These are phyloP conservation scores for Anser brachyrhynchus DNA, from an alignment of 2,113 vertebrate species.

Conservation along the genomic window DNA sequence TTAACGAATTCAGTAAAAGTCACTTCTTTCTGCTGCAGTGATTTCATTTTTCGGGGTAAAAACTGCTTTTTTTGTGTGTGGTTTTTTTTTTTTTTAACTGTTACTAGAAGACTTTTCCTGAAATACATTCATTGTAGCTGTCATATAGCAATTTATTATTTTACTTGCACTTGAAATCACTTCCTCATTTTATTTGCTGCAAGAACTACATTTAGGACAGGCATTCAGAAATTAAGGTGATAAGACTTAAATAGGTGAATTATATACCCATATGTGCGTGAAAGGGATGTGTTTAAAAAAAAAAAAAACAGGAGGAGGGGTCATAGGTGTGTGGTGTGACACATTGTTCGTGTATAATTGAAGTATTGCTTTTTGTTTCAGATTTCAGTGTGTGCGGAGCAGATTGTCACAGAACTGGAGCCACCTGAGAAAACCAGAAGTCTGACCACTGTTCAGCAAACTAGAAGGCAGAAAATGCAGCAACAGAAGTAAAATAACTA, in stretches of 20 bases:
- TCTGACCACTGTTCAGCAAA: constrained; percentile 85
- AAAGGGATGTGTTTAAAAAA: not conserved
- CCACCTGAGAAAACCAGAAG: constrained; percentile 80
- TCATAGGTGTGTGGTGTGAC: not conserved
- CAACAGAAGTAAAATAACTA: constrained; percentile 79
- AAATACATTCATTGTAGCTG: not conserved
- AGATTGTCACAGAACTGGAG: constrained; percentile 86
- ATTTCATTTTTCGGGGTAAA: not conserved
- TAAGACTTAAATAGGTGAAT: not conserved
- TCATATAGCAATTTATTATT: not conserved
- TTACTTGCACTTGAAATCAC: not conserved
- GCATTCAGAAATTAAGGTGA: not conserved
- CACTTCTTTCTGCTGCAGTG: not conserved
- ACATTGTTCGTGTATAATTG: not conserved
- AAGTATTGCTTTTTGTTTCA: constrained; percentile 56
- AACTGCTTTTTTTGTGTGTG: not conserved
- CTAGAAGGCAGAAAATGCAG: constrained; percentile 84
- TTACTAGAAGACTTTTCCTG: not conserved
- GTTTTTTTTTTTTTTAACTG: not conserved
- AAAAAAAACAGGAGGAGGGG: not conserved
- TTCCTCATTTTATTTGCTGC: not conserved
- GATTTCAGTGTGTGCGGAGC: constrained; percentile 87
- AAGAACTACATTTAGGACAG: not conserved
- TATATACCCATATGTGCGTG: not conserved
- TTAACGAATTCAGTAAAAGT: not conserved